A percentile compares a stretch with the other conserved stretches of the same genome.
phyloP scores from a whole-genome alignment of 1,140 invertebrate genomes.

The Orius laevigatus region DNA sequence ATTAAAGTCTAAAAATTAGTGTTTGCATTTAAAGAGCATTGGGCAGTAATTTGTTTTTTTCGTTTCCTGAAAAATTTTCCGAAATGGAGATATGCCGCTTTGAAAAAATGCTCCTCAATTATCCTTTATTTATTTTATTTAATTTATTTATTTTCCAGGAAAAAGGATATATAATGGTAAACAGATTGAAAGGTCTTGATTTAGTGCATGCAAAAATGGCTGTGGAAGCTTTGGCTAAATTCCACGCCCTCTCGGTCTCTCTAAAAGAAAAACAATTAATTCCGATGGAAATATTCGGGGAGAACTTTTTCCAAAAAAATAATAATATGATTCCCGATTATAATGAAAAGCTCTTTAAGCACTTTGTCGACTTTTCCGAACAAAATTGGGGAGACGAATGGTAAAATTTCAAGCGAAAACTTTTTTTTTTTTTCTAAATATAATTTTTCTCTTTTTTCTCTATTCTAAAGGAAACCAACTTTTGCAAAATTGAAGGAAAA shows the following conservation, averaged over 20 bases:
- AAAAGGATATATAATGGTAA: conserved; percentile 16
- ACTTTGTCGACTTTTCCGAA: conserved; percentile 3
- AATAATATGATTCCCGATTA: neutral
- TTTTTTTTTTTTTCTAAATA: neutral
- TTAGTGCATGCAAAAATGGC: conserved; percentile 10
- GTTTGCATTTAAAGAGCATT: no score
- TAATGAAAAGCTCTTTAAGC: neutral
- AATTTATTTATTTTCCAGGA: neutral
- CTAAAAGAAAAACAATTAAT: neutral
- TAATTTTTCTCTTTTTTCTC: no score
- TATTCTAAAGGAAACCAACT: neutral
- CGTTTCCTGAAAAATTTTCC: no score
- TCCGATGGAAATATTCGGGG: neutral
- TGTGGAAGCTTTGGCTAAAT: conserved; percentile 3
- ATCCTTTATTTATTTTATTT: neutral
- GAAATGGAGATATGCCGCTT: no score
- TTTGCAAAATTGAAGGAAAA: neutral
- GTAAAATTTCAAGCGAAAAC: neutral
- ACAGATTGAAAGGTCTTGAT: conserved; percentile 14
- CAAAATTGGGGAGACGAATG: conserved; percentile 2
- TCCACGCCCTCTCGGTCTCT: neutral
- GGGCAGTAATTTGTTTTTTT: no score
- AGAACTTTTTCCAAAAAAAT: conserved; percentile 1
- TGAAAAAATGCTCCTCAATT: neutral
- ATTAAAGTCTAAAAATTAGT: no score